phyloP scores from a whole-genome alignment of 2,113 vertebrate species.

The Anseranas semipalmata region DNA sequence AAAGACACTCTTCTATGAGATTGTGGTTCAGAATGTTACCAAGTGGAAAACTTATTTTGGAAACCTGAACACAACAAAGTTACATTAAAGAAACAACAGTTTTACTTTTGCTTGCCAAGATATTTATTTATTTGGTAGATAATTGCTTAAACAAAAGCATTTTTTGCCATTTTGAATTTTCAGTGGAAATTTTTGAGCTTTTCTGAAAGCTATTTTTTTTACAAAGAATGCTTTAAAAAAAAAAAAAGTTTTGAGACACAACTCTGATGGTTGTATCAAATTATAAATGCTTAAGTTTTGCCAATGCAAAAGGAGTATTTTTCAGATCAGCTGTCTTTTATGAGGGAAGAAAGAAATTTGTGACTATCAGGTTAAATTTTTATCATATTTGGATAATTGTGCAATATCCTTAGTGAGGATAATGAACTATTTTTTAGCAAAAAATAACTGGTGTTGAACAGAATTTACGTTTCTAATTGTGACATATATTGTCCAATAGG shows the following conservation, averaged over 20 bases:
- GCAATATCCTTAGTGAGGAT: neutral
- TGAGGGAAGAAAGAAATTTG: neutral
- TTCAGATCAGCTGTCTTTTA: neutral
- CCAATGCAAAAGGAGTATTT: neutral
- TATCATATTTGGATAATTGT: neutral
- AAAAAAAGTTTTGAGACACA: neutral
- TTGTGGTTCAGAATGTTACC: neutral
- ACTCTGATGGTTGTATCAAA: neutral
- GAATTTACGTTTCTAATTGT: neutral
- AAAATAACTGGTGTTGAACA: neutral
- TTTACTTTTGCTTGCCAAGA: neutral
- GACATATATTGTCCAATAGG: neutral
- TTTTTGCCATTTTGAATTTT: neutral
- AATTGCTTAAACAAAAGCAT: fast-evolving
- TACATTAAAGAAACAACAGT: neutral
- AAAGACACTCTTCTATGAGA: neutral
- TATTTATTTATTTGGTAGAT: neutral
- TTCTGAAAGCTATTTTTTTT: neutral
- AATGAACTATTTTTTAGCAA: neutral
- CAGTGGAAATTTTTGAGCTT: neutral
- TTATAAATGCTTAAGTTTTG: neutral
- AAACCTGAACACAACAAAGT: neutral
- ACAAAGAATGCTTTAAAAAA: fast-evolving
- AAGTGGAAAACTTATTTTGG: neutral
- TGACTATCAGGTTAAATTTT: neutral